Base-by-base conservation (phyloP, 2,888 invertebrate genomes). In the Prenolepis imparis region DNA sequence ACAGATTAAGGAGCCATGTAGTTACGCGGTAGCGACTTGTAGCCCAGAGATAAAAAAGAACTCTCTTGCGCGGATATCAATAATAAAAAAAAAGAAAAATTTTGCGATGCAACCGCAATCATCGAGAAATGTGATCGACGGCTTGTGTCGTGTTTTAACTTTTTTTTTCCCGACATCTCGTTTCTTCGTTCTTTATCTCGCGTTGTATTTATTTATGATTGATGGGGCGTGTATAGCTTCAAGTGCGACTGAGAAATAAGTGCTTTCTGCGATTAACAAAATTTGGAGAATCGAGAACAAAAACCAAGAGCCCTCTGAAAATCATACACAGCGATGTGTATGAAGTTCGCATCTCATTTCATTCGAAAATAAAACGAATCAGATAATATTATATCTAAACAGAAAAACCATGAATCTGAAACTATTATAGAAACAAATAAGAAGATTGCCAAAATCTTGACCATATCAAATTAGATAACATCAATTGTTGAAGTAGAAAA, bases 201-300 rank as follows among this genome's bases (percentile, higher is more conserved):
- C 72, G 44, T 70, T 48, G 39, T 86, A 84, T 86, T 87, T 88
- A 85, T 85, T 88, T 77, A 81, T 41, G 83, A 87, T 83, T 85
- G 81, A 70, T 83, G 84, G 74, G 74, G 84, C 81, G 68, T 73
- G 77, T 82, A 84, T 80, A 84, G 44, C 78, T n/a, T n/a, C 52
- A 52, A 1, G 52, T n/a, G 48, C n/a, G 48, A 84, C 82, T 63
- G 86, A 81, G 83, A 41, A 74, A n/a, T n/a, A n/a, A n/a, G n/a
- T n/a, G n/a, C n/a, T n/a, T n/a, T n/a, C n/a, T n/a, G n/a, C n/a
- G n/a, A n/a, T n/a, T n/a, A n/a, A n/a, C n/a, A n/a, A n/a, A n/a
- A n/a, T n/a, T n/a, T n/a, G n/a, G n/a, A n/a, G n/a, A n/a, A n/a
- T n/a, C n/a, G n/a, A n/a, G n/a, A n/a, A n/a, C n/a, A n/a, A n/a